A percentile compares a stretch with the other conserved stretches of the same genome.
phyloP scores from a whole-genome alignment of 2,888 invertebrate species.

The Euplagia quadripunctaria region DNA sequence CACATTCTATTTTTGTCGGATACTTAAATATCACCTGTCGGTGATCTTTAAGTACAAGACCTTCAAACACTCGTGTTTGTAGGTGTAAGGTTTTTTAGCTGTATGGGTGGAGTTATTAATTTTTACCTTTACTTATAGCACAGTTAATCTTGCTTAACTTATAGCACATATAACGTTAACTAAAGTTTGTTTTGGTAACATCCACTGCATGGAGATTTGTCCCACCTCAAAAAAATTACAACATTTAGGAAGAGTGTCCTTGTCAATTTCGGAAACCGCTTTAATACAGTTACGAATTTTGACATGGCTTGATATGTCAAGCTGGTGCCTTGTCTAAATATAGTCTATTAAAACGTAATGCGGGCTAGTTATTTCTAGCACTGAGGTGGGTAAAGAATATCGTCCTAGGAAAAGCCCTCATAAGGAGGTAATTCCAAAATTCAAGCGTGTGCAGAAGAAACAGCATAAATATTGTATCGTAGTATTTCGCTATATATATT shows the following conservation, averaged over 20 bases:
- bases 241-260: no score
- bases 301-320: neutral
- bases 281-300: neutral
- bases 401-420: neutral
- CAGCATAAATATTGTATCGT: neutral
- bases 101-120: neutral
- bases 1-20: constrained; percentile 35
- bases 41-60: no score
- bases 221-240: no score
- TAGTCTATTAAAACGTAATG: neutral
- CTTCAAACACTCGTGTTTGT: neutral
- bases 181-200: neutral
- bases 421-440: neutral
- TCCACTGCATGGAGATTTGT: neutral
- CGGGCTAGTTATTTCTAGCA: neutral
- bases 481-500: neutral
- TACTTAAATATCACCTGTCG: neutral
- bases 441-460: neutral
- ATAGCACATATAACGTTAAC: neutral
- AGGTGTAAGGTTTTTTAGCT: neutral
- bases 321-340: neutral
- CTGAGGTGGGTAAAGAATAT: neutral
- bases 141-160: neutral
- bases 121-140: neutral
- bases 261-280: neutral